Conservation (phyloP, 2,797 vertebrate species). For the Sphenodon punctatus region DNA sequence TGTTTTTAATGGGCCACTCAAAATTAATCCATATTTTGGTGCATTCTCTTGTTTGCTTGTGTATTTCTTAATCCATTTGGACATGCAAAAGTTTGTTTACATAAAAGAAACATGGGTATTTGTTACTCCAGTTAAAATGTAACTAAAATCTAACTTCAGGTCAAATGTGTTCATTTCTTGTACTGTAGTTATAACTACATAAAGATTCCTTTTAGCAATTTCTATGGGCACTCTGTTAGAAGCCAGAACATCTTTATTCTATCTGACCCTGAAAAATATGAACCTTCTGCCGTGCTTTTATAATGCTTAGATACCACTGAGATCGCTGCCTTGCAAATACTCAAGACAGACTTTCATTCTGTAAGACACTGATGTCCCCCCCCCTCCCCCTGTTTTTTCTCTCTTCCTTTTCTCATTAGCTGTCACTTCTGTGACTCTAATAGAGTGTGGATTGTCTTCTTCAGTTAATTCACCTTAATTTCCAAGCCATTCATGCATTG, state of each 20-base stretch:
- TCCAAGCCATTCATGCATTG: slow-evolving; percentile 13
- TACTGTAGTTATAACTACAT: not conserved
- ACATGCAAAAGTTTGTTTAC: not conserved
- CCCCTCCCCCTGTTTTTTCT: not conserved
- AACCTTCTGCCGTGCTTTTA: not conserved
- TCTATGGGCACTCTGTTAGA: fast-evolving
- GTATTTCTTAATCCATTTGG: not conserved
- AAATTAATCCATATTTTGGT: not conserved
- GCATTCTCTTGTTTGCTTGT: not conserved
- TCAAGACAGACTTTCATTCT: not conserved
- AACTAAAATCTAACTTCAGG: not conserved
- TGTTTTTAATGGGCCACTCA: not conserved
- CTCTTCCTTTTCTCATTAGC: slow-evolving; percentile 16
- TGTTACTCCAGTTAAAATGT: not conserved
- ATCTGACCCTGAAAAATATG: not conserved
- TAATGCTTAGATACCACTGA: not conserved
- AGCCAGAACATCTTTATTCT: not conserved
- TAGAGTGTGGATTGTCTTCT: not conserved
- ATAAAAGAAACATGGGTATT: not conserved
- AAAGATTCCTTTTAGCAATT: not conserved
- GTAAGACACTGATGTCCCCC: not conserved
- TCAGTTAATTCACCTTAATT: slow-evolving; percentile 31
- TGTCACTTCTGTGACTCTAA: slow-evolving; percentile 10
- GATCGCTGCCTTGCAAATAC: not conserved
- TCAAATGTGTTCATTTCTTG: not conserved